phyloP scores from a whole-genome alignment of 2,797 vertebrate species.

The Thripadectes ignobilis region DNA sequence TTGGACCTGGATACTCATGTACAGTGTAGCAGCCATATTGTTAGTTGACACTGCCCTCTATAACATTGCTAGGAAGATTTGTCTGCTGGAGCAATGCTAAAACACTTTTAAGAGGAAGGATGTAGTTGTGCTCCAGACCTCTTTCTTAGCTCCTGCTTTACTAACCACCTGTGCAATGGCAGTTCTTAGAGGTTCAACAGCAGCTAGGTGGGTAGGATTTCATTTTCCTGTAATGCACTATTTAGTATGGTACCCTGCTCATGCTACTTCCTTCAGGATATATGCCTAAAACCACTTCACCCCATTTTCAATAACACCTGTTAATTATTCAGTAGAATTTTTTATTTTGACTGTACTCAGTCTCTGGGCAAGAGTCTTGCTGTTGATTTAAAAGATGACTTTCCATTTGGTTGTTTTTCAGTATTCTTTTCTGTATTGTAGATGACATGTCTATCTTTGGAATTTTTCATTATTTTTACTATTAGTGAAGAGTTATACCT shows the following conservation, averaged over 20 bases:
- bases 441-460: not conserved
- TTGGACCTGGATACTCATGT: not conserved
- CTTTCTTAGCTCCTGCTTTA: not conserved
- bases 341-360: constrained; percentile 14
- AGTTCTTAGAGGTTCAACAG: constrained; percentile 32
- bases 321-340: not conserved
- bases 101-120: not conserved
- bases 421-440: not conserved
- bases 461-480: not conserved
- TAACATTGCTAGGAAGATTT: not conserved
- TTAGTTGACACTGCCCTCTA: not conserved
- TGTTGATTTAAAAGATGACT: not conserved
- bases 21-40: not conserved
- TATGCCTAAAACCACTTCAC: not conserved
- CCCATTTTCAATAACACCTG: not conserved
- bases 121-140: not conserved
- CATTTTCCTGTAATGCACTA: not conserved
- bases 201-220: constrained; percentile 13
- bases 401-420: not conserved
- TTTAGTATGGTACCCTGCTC: not conserved
- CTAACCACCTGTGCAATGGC: not conserved
- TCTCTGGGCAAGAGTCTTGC: not conserved
- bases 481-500: not conserved
- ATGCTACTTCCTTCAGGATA: constrained; percentile 11
- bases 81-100: not conserved